Base-by-base conservation (phyloP, 2,888 invertebrate species). In the Lasioglossum lativentre region DNA sequence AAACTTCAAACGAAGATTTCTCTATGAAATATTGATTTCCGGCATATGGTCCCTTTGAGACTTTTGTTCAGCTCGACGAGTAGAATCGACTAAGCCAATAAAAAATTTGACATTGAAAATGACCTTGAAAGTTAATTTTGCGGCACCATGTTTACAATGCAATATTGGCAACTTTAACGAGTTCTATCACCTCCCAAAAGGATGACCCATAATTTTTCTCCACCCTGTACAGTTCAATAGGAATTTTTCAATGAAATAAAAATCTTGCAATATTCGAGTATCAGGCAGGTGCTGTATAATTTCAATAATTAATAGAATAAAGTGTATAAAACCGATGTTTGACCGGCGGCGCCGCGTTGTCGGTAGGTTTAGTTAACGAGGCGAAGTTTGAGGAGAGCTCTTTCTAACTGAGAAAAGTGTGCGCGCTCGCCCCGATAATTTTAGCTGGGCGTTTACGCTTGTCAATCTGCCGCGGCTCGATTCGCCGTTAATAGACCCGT, bases 401-500 rank as follows among this genome's bases (percentile, higher is more conserved):
- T 30, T 27, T 77, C 76, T 10, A 56, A 19, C 34, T 47, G 16
- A 59, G 80, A 70, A 16, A 59, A 30, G 16, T 45, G 59, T n/a
- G 12, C 30, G 56, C 47, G 40, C n/a, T n/a, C 63, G 59, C 42
- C 34, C 72, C 72, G 72, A 82, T 81, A 75, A 81, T 83, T 83
- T 83, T 72, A 83, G 42, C 71, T 40, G 38, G 47, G 52, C 19
- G n/a, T n/a, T 56, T 30, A 30, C 52, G 38, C 71, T 19, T 42
- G 19, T 72, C 75, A 82, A 81, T 83, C 75, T 81, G 23, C 82
- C 42, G 72, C 82, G 52, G 70, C 30, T 70, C 59, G 83, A 83
- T 63, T 78, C 77, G 70, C 77, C 56, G 47, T 82, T 77, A 77
- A 82, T 47, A 82, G 73, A 73, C 45, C 66, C 59, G 83, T 63